Evolutionary conservation across 2,888 invertebrate genomes (phyloP).

Genomic region (Mesochorus sp.): DNA sequence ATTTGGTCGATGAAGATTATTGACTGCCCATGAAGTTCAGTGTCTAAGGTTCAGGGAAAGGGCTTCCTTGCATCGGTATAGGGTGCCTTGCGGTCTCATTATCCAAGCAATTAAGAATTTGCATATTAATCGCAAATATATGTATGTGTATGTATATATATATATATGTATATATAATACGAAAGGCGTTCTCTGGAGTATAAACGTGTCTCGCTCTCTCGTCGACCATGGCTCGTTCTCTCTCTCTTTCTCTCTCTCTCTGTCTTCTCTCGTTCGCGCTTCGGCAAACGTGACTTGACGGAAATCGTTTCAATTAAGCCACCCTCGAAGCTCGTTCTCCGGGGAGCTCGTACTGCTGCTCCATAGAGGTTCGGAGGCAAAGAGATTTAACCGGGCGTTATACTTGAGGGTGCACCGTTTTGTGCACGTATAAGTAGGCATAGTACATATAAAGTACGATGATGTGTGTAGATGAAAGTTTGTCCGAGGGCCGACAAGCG

Average conservation of each 20-base stretch:
- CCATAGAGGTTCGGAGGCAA: conserved; percentile 27
- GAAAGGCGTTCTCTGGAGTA: background rate
- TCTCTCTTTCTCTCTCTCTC: conserved; percentile 1
- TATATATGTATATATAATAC: background rate
- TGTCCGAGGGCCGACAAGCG: background rate
- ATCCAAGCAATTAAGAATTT: conserved; percentile 73
- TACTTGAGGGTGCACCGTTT: conserved; percentile 25
- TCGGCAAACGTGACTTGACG: conserved; percentile 67
- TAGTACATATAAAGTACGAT: background rate
- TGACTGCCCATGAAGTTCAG: background rate
- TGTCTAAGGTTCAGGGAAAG: background rate
- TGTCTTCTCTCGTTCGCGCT: conserved; percentile 25
- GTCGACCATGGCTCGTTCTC: background rate
- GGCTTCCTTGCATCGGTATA: conserved; percentile 4
- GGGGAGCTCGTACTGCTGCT: conserved; percentile 25
- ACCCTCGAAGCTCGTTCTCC: conserved; percentile 1
- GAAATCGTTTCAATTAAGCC: conserved; percentile 72
- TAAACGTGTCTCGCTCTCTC: background rate
- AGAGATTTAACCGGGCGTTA: conserved; percentile 57
- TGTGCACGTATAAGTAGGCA: background rate
- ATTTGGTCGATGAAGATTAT: too few species aligned
- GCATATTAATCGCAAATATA: conserved; percentile 67
- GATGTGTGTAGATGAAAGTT: background rate
- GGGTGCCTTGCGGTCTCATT: conserved; percentile 65
- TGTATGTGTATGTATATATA: background rate